Conservation (phyloP, 2,888 invertebrate genomes). For the Papilio gigon region DNA sequence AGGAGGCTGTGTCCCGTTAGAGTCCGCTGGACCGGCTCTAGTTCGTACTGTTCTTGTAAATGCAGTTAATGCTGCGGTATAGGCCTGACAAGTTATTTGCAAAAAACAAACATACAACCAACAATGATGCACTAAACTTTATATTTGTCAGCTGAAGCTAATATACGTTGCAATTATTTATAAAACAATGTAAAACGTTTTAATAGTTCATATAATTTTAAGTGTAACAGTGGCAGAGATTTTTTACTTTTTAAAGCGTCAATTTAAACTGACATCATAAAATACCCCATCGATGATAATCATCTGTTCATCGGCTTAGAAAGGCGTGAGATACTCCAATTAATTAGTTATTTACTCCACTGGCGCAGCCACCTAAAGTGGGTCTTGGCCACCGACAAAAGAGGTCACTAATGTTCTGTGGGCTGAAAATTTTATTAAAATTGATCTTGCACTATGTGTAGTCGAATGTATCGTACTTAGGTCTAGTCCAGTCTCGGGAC, state of each 20-base stretch:
- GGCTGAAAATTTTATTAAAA: too few relatives aligned
- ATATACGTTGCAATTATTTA: background rate
- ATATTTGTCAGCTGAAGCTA: background rate
- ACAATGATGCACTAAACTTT: conserved; percentile 48
- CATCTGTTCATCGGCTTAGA: background rate
- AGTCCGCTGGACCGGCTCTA: conserved; percentile 61
- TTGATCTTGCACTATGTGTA: conserved; percentile 43
- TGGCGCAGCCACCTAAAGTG: too few relatives aligned
- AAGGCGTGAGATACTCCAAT: background rate
- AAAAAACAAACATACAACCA: conserved; percentile 49
- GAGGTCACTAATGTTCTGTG: too few relatives aligned
- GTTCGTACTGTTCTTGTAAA: conserved; percentile 76
- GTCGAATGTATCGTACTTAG: conserved; percentile 43
- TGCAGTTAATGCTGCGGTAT: conserved; percentile 74
- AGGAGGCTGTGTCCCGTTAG: conserved; percentile 70
- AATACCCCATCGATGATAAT: background rate
- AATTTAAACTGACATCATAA: too few relatives aligned
- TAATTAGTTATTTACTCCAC: background rate
- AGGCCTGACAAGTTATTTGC: conserved; percentile 52
- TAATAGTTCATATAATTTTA: background rate
- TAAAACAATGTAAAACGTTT: background rate
- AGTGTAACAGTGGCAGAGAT: too few relatives aligned
- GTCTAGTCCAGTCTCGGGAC: conserved; percentile 56
- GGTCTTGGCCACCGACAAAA: too few relatives aligned
- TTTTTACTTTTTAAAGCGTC: too few relatives aligned